A percentile compares a stretch with the other conserved stretches of the same genome.
Conservation (phyloP, 1,140 invertebrate species). For the Sesamia nonagrioides region DNA sequence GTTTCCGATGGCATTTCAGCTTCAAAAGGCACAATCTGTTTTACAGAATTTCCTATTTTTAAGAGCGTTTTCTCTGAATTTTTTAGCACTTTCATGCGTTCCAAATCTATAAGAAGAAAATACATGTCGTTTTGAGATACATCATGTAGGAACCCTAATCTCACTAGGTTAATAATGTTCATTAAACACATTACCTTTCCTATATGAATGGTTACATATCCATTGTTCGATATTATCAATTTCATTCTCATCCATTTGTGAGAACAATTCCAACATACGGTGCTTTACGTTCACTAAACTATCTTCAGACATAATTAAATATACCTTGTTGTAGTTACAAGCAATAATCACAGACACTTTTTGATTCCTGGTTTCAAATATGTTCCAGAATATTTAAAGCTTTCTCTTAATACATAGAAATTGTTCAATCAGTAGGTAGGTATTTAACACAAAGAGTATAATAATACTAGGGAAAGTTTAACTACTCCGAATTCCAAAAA, state of each 20-base stretch:
- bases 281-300: constrained; percentile 62
- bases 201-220: constrained; percentile 74
- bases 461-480: too few relatives aligned
- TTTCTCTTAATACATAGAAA: neutral
- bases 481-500: neutral
- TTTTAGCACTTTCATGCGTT: constrained; percentile 68
- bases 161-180: neutral
- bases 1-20: constrained; percentile 88
- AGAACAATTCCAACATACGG: constrained; percentile 69
- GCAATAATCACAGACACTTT: too few relatives aligned
- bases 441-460: too few relatives aligned
- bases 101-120: constrained; percentile 70
- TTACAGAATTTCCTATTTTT: constrained; percentile 87
- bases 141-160: neutral
- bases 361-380: neutral
- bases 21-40: constrained; percentile 87
- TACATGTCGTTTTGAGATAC: neutral
- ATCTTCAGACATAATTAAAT: constrained; percentile 70
- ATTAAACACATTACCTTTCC: constrained; percentile 64
- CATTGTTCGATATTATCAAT: constrained; percentile 70
- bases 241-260: constrained; percentile 64
- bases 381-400: neutral
- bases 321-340: too few relatives aligned
- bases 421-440: too few relatives aligned
- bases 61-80: constrained; percentile 76